phyloP scores from a whole-genome alignment of 64 coral and sea anemone species.

The Actinia tenebrosa region DNA sequence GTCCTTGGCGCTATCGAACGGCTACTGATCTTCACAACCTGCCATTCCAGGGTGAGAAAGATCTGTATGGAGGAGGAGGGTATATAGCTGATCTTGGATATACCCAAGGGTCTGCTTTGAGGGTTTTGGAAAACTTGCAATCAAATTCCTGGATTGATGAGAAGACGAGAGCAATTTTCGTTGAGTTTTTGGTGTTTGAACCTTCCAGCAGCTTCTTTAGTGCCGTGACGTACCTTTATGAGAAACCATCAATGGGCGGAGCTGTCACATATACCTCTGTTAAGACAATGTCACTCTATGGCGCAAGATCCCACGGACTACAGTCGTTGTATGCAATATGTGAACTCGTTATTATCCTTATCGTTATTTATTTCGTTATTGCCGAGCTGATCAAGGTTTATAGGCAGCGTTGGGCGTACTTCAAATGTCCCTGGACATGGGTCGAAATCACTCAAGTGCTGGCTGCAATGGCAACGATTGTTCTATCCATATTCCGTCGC shows the following conservation, averaged over 20 bases:
- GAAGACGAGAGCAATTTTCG: conserved; percentile 68
- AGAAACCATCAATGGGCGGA: conserved; percentile 55
- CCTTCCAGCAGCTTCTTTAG: conserved; percentile 72
- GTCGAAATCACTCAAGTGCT: conserved; percentile 66
- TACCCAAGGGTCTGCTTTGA: conserved; percentile 55
- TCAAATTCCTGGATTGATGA: conserved; percentile 74
- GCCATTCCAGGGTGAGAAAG: conserved; percentile 53
- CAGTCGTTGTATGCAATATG: conserved; percentile 71
- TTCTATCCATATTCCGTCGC: conserved; percentile 67
- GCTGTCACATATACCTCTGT: conserved; percentile 53
- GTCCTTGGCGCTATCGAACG: conserved; percentile 72
- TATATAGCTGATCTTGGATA: conserved; percentile 86
- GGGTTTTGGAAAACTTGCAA: conserved; percentile 57
- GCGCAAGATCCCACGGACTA: conserved; percentile 44
- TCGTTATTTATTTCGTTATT: conserved; percentile 60
- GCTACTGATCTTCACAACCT: conserved; percentile 56
- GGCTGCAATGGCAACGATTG: conserved; percentile 52
- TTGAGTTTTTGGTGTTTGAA: conserved; percentile 78
- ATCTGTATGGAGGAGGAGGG: conserved; percentile 71
- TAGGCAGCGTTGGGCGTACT: conserved; percentile 50
- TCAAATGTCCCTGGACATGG: conserved; percentile 69
- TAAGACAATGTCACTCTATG: conserved; percentile 76
- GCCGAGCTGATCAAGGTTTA: conserved; percentile 66
- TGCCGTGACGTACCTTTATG: conserved; percentile 67
- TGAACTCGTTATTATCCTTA: conserved; percentile 64